Base-by-base conservation (phyloP, 1,140 invertebrate species). In the Tetragonula clypearis region DNA sequence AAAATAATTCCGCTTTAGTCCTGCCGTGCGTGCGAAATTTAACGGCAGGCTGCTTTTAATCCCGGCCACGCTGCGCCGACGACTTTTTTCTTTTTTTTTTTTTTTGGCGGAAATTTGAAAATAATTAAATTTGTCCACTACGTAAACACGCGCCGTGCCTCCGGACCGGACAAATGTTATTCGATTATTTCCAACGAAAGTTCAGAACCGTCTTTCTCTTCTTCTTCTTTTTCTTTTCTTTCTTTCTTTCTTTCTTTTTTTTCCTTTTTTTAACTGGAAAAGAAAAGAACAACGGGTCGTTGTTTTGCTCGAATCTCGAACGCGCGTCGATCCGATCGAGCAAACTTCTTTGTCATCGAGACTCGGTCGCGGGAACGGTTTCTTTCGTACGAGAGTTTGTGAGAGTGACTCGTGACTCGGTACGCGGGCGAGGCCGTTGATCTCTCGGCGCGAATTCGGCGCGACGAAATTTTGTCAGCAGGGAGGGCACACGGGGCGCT, bases 391-490 rank as follows among this genome's bases (percentile, higher is more conserved):
- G 26, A 19, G 56, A 12, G 62, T 49, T 49, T 30, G 5, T 49
- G 55, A 71, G 78, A 81, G 71, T 75, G 84, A 74, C 83, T 74
- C 68, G 73, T 35, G n/a, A 35, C 41, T 5, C 73, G 80, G 73
- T 88, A 83, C 60, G 76, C 76, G 81, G 84, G 76, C 74, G 89
- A 84, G 87, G 86, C 49, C 80, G 30, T 74, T 82, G 86, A 86
- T 76, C 89, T 30, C 41, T 11, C n/a, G 62, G 17, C 55, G 82
- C 49, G 82, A 72, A 87, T 58, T 71, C 69, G 81, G 41, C 74
- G 71, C 78, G 79, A 87, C 79, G 85, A 87, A 87, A 90, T 89
- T 90, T 90, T 82, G 88, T 84, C 62, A 73, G 72, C 26, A 5
- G 19, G 3, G 62, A 6, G 41, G 41, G 41, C 6, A 41, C 55